phyloP scores from a whole-genome alignment of 2,113 vertebrate genomes.

The Catharus fuscescens region DNA sequence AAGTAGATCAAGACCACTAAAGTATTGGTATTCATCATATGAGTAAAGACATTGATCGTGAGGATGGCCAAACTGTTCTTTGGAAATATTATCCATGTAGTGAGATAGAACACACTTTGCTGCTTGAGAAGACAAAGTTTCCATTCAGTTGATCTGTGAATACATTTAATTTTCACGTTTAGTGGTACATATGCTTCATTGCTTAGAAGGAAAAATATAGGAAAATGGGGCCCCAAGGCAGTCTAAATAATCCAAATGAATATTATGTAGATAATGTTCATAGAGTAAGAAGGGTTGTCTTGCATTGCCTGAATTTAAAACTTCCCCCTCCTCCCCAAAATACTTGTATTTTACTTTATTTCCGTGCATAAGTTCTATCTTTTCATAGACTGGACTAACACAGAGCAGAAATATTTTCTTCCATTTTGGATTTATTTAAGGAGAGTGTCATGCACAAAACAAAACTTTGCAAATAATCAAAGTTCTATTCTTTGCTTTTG shows the following conservation, averaged over 20 bases:
- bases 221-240: neutral
- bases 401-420: neutral
- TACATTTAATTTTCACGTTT: neutral
- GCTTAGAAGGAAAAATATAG: neutral
- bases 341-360: neutral
- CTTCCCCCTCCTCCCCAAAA: fast-evolving
- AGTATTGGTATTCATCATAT: neutral
- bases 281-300: neutral
- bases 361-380: neutral
- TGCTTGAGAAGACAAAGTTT: neutral
- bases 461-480: neutral
- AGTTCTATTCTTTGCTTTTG: neutral
- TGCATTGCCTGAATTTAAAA: neutral
- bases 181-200: neutral
- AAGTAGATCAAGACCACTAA: neutral
- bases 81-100: neutral
- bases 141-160: neutral
- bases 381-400: neutral
- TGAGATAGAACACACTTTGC: neutral
- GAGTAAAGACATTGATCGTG: neutral
- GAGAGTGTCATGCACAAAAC: neutral
- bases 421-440: neutral
- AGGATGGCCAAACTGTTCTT: neutral
- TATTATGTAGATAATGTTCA: neutral
- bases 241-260: neutral